Percentiles rank a stretch among this genome's conserved stretches.
Conservation (phyloP, 2,797 vertebrate genomes). For the Chromis chromis region DNA sequence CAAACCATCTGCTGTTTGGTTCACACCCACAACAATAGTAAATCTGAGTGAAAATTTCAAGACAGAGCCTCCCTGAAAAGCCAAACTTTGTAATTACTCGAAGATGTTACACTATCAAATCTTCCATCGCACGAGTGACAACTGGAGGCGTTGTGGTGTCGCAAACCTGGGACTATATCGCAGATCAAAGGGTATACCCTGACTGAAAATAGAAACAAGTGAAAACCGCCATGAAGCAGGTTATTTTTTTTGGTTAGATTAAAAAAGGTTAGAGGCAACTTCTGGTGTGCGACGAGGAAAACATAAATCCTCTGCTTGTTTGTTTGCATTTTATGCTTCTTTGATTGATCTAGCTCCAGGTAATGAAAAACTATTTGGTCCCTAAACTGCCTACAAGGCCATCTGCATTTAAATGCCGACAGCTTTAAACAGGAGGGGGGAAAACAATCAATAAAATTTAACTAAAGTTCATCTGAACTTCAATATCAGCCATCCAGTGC, state of each 20-base stretch:
- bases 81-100: slow-evolving; percentile 59
- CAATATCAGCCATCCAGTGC: slow-evolving; percentile 16
- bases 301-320: slow-evolving; percentile 28
- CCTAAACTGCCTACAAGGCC: slow-evolving; percentile 6
- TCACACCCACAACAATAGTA: slow-evolving; percentile 61
- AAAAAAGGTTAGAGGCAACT: slow-evolving; percentile 31
- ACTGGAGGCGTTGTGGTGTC: slow-evolving; percentile 26
- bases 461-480: slow-evolving; percentile 46
- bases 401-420: slow-evolving; percentile 15
- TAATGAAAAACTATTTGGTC: slow-evolving; percentile 15
- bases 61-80: slow-evolving; percentile 37
- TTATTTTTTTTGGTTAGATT: slow-evolving; percentile 15
- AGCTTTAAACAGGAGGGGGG: background rate
- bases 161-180: slow-evolving; percentile 18
- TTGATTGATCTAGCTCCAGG: slow-evolving; percentile 16
- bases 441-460: slow-evolving; percentile 38
- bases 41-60: slow-evolving; percentile 48
- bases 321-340: slow-evolving; percentile 26
- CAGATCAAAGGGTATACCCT: slow-evolving; percentile 16
- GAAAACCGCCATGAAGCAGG: slow-evolving; percentile 28
- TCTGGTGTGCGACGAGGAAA: slow-evolving; percentile 7
- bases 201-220: slow-evolving; percentile 31
- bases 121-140: slow-evolving; percentile 44
- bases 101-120: slow-evolving; percentile 41
- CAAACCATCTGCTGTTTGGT: slow-evolving; percentile 59